Base-by-base conservation (phyloP, 2,888 invertebrate species). In the Oligia fasciuncula region DNA sequence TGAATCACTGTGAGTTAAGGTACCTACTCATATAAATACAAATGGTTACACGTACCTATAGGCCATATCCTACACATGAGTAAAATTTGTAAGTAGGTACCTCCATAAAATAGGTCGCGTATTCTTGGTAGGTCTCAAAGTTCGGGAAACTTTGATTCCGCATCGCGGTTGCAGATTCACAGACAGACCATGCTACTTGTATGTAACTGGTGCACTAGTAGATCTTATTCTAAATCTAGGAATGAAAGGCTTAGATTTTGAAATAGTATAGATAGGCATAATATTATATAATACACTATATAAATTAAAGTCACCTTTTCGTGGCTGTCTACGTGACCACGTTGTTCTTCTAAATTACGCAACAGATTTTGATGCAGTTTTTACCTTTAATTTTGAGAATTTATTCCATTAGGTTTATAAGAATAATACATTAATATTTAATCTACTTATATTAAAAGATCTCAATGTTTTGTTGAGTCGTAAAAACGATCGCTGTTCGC, bases 91-190 rank as follows among this genome's bases (percentile, higher is more conserved):
- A 57, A 79, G 19, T 54, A 54, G 13, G 51, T 69, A 40, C 49
- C 19, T 49, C 43, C 43, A 35, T 67, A 17, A 83, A 73, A 83
- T 71, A 73, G 84, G 79, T 83, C 71, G 43, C 67, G 43, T 83
- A 71, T 83, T 83, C 67, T 71, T 71, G 29, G 23, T 49, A 71
- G 62, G n/a, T 79, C n/a, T 35, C 57, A 51, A 73, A 78, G 78
- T 82, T 82, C 43, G 46, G 60, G 57, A 62, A 83, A 83, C 84
- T 83, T 83, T 74, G 67, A 79, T 68, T 71, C 35, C 49, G 35
- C 65, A 23, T 57, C 73, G 70, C 23, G 62, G 73, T 67, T 67
- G 73, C 51, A 78, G 54, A 73, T 70, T 63, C 62, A 54, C 57
- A 77, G 68, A 79, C 29, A 29, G 40, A 43, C n/a, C 43, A n/a